These are phyloP conservation scores for Odontomachus brunneus DNA, from an alignment of 1,140 invertebrate genomes.

Conservation along the genomic window DNA sequence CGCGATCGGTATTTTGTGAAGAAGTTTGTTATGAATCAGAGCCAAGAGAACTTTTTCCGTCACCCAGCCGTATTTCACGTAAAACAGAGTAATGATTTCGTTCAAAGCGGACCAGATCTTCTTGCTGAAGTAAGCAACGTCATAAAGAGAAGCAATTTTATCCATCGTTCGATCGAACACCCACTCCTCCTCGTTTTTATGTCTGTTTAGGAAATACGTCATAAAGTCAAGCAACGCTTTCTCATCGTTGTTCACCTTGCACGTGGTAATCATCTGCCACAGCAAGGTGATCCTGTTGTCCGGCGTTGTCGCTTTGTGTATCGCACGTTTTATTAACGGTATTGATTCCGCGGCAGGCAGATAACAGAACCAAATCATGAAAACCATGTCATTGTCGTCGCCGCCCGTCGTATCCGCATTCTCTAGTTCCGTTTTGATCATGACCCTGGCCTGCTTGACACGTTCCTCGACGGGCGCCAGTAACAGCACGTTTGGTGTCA, in stretches of 20 bases:
- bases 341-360: constrained; percentile 72
- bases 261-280: constrained; percentile 72
- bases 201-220: constrained; percentile 68
- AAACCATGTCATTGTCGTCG: background rate
- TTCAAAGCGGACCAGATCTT: constrained; percentile 67
- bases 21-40: constrained; percentile 59
- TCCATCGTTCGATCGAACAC: constrained; percentile 53
- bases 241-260: constrained; percentile 77
- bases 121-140: constrained; percentile 34
- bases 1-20: constrained; percentile 50
- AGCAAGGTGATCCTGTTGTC: constrained; percentile 52
- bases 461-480: constrained; percentile 73
- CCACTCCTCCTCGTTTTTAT: constrained; percentile 73
- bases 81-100: constrained; percentile 60
- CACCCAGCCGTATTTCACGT: constrained; percentile 39
- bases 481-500: constrained; percentile 62
- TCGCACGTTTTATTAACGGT: constrained; percentile 68
- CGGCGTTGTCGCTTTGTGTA: constrained; percentile 51
- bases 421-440: constrained; percentile 62
- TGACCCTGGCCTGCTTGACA: constrained; percentile 68
- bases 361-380: constrained; percentile 76
- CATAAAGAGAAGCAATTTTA: constrained; percentile 48
- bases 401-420: rapidly evolving
- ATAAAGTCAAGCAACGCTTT: constrained; percentile 69
- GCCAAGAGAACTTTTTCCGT: constrained; percentile 40